Conservation (phyloP, 2,797 vertebrate genomes). For the Brachyalestes nurse region DNA sequence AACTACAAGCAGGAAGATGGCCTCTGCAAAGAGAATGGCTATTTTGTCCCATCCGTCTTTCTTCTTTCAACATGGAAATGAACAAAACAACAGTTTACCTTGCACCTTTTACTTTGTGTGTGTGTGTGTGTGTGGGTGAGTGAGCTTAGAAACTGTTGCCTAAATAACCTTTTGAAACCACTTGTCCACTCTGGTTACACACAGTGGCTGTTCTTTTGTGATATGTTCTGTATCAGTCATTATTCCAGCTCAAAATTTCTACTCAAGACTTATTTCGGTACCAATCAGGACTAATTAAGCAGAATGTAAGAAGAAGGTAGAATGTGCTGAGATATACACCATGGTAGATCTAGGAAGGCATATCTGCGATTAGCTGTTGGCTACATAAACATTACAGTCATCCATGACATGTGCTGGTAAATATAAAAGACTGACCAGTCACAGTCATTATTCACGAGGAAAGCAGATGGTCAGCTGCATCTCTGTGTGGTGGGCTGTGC, state of each 20-base stretch:
- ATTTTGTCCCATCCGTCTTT: constrained; percentile 52
- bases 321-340: neutral
- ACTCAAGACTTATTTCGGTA: neutral
- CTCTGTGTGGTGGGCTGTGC: neutral
- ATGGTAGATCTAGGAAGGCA: neutral
- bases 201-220: neutral
- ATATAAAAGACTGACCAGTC: neutral
- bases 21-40: constrained; percentile 44
- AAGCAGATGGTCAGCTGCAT: neutral
- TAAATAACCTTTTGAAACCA: neutral
- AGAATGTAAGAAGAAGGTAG: neutral
- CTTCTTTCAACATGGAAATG: constrained; percentile 14
- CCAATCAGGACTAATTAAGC: neutral
- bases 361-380: neutral
- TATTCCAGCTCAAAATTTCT: neutral
- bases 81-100: constrained; percentile 20
- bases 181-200: neutral
- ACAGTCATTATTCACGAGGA: neutral
- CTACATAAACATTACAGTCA: neutral
- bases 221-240: neutral
- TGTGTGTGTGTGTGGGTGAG: neutral
- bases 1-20: constrained; percentile 42
- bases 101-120: neutral
- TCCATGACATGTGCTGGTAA: neutral
- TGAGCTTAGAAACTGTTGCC: neutral